Conservation (phyloP, 2,113 vertebrate genomes). For the Nycticorax nycticorax region DNA sequence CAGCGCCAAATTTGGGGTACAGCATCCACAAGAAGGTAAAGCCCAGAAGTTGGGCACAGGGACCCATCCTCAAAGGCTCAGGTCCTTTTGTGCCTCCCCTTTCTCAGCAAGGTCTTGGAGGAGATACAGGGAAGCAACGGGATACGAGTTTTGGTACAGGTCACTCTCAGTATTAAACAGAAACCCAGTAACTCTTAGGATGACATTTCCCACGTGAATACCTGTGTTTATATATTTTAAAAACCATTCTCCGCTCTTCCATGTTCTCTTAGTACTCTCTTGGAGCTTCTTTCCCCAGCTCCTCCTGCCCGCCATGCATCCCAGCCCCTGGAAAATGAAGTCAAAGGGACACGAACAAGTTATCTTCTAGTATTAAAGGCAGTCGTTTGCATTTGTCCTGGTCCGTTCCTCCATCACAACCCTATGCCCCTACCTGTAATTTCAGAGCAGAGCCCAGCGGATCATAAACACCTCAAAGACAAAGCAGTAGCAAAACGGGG, state of each 20-base stretch:
- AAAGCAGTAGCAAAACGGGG: background rate
- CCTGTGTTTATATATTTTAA: background rate
- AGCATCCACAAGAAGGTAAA: background rate
- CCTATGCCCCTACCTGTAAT: background rate
- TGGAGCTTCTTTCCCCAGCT: background rate
- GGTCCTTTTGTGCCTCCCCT: background rate
- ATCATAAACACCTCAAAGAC: background rate
- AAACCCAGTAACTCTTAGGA: background rate
- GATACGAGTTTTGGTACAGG: fast-evolving
- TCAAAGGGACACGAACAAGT: background rate
- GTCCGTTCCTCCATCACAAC: background rate
- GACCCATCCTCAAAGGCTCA: background rate
- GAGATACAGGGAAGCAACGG: fast-evolving
- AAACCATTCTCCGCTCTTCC: background rate
- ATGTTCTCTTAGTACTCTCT: background rate
- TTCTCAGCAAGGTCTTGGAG: background rate
- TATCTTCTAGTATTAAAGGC: background rate
- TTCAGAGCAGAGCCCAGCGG: background rate
- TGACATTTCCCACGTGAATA: background rate
- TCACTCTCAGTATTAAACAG: background rate
- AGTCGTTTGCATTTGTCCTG: background rate
- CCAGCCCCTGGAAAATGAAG: background rate
- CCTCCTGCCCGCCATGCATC: background rate
- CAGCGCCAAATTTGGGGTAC: background rate
- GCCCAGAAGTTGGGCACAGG: fast-evolving